Conservation (phyloP, 2,113 vertebrate genomes). For the Pangasianodon gigas region DNA sequence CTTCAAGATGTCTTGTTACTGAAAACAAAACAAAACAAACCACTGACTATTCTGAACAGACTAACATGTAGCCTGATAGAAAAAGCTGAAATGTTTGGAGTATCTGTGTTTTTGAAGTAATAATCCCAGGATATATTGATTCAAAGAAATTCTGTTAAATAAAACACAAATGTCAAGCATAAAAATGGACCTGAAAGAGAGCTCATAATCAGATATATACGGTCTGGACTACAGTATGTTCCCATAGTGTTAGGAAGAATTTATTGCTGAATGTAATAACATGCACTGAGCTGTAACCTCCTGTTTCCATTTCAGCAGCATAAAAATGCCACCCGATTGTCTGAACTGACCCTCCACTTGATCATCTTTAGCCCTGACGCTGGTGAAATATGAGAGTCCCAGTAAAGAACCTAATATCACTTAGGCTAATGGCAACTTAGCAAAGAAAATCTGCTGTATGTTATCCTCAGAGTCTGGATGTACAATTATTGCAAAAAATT, state of each 20-base stretch:
- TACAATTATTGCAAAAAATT: background rate
- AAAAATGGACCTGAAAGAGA: background rate
- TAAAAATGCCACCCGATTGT: background rate
- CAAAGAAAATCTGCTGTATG: background rate
- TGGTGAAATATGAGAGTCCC: background rate
- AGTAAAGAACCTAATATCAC: background rate
- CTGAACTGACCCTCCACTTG: background rate
- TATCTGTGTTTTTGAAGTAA: background rate
- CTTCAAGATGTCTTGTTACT: background rate
- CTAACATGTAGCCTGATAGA: background rate
- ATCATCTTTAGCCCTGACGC: background rate
- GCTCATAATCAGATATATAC: background rate
- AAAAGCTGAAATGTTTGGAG: background rate
- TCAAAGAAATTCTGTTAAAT: background rate
- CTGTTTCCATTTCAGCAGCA: background rate
- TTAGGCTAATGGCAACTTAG: background rate
- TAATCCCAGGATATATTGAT: background rate
- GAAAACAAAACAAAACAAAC: background rate
- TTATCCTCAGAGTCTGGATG: background rate
- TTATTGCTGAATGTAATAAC: background rate
- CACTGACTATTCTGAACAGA: background rate
- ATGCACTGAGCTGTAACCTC: constrained; percentile 18
- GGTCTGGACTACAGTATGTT: background rate
- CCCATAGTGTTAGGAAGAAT: background rate
- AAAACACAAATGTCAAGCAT: background rate